Evolutionary conservation across 2,113 vertebrate species (phyloP).

Genomic region (Cynocephalus volans): DNA sequence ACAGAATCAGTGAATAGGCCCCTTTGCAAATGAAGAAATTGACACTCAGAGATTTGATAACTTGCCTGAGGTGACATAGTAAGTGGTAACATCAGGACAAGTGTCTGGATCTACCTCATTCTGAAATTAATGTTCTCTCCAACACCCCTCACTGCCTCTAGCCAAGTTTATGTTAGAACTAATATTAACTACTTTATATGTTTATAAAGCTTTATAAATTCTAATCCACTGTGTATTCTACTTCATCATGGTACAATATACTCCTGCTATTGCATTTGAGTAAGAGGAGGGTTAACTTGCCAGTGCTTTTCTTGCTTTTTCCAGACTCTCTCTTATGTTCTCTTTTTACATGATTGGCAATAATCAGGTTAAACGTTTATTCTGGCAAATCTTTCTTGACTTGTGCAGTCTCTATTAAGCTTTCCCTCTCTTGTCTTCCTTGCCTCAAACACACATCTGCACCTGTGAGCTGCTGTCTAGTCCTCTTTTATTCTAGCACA

Average conservation of each 20-base stretch:
- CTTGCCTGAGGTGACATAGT: background rate
- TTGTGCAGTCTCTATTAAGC: background rate
- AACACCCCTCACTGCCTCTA: background rate
- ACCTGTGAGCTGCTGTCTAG: background rate
- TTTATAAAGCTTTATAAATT: background rate
- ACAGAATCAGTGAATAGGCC: background rate
- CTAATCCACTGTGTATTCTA: background rate
- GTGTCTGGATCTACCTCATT: background rate
- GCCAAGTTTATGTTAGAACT: background rate
- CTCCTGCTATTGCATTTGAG: background rate
- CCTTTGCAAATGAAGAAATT: background rate
- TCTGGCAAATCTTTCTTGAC: background rate
- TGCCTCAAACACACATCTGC: background rate
- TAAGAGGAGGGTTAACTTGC: background rate
- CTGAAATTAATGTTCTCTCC: slow-evolving; percentile 23
- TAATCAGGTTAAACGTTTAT: background rate
- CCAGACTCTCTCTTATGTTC: background rate
- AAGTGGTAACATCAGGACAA: background rate
- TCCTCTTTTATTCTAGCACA: background rate
- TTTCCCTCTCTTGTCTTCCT: background rate
- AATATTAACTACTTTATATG: background rate
- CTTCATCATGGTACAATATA: background rate
- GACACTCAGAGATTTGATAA: background rate
- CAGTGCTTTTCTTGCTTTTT: background rate
- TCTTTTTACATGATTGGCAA: background rate